phyloP scores from a whole-genome alignment of 2,113 vertebrate genomes.

The Opisthocomus hoazin region DNA sequence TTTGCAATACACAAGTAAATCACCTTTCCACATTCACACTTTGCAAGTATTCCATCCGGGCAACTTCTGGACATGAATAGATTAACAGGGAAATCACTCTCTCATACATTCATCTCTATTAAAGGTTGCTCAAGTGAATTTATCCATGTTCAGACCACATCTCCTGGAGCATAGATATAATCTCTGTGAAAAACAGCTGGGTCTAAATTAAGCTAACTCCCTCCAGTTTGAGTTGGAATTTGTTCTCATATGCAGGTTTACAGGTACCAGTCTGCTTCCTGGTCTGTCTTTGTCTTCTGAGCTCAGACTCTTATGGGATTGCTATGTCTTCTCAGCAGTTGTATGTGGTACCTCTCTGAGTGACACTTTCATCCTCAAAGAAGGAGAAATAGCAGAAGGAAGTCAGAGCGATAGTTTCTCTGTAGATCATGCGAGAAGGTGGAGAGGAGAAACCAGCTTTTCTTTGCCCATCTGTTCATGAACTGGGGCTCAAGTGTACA shows the following conservation, averaged over 20 bases:
- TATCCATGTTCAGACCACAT: not conserved
- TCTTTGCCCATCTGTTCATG: slow-evolving; percentile 1
- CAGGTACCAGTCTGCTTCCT: not conserved
- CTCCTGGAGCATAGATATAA: not conserved
- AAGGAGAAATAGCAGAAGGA: not conserved
- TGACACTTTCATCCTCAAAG: not conserved
- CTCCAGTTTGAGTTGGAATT: not conserved
- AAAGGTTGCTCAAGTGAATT: not conserved
- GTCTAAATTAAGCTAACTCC: not conserved
- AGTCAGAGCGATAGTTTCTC: not conserved
- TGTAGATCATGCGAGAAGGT: not conserved
- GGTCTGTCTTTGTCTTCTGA: not conserved
- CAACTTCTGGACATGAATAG: not conserved
- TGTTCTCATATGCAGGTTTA: not conserved
- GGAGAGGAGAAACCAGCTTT: not conserved
- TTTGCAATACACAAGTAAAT: not conserved
- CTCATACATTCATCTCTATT: not conserved
- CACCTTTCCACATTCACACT: not conserved
- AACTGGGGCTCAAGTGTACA: not conserved
- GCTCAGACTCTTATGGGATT: not conserved
- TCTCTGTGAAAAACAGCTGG: not conserved
- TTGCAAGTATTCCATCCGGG: not conserved
- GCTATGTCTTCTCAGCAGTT: not conserved
- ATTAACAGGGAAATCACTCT: not conserved
- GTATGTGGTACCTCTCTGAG: not conserved